Evolutionary conservation across 2,797 vertebrate genomes (phyloP).

Genomic region (Gadopsis marmoratus): DNA sequence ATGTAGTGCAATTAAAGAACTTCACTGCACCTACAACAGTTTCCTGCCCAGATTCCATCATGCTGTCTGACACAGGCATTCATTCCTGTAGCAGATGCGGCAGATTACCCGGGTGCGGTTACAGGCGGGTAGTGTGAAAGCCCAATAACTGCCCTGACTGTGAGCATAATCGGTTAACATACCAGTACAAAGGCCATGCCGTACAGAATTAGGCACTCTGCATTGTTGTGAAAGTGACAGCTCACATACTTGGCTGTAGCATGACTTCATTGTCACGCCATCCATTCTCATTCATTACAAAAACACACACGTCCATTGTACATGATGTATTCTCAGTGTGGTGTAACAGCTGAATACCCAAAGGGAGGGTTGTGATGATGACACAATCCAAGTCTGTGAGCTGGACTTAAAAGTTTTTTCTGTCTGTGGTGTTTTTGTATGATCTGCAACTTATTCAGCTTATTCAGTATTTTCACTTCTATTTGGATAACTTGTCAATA

Average conservation of each 20-base stretch:
- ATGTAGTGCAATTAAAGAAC: not conserved
- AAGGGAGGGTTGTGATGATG: not conserved
- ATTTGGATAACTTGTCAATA: not conserved
- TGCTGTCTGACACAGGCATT: conserved; percentile 19
- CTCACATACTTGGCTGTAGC: conserved; percentile 6
- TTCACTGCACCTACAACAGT: not conserved
- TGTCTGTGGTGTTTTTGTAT: not conserved
- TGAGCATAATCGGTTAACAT: conserved; percentile 32
- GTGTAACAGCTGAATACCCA: conserved; percentile 1
- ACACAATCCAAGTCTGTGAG: not conserved
- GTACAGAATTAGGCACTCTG: conserved; percentile 13
- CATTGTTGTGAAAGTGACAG: conserved; percentile 41
- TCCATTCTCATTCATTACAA: conserved; percentile 3
- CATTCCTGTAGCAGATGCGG: conserved; percentile 57
- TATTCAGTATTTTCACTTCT: not conserved
- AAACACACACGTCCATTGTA: not conserved
- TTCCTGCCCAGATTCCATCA: conserved; percentile 32
- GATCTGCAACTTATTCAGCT: not conserved
- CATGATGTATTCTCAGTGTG: conserved; percentile 6
- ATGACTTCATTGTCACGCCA: conserved; percentile 11
- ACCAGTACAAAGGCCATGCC: conserved; percentile 30
- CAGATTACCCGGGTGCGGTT: conserved; percentile 67
- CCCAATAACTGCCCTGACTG: conserved; percentile 8
- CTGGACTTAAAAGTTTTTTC: not conserved
- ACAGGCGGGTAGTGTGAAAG: conserved; percentile 31